phyloP scores from a whole-genome alignment of 2,888 invertebrate genomes.

The Graphium colonna region DNA sequence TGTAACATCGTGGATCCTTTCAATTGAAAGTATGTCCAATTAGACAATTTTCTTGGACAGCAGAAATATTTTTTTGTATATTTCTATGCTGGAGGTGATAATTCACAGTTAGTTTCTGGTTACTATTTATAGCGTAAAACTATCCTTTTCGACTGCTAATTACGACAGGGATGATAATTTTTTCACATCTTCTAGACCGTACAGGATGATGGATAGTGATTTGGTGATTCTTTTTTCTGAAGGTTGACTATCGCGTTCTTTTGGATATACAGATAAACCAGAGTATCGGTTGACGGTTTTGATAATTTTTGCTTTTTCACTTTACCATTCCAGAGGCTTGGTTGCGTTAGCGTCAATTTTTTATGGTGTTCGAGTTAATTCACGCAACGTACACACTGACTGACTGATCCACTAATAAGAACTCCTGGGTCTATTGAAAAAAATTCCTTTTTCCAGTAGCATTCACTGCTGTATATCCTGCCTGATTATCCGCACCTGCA shows the following conservation, averaged over 20 bases:
- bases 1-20: constrained; percentile 26
- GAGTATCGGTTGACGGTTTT: background rate
- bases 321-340: background rate
- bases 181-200: constrained; percentile 16
- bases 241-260: background rate
- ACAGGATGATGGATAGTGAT: constrained; percentile 13
- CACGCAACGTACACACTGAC: no score
- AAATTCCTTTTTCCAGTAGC: constrained; percentile 1
- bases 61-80: no score
- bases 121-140: constrained; percentile 1
- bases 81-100: no score
- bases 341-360: no score
- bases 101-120: background rate
- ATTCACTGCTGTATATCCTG: background rate
- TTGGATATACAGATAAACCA: no score
- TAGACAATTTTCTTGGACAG: constrained; percentile 19
- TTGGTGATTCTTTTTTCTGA: background rate
- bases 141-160: no score
- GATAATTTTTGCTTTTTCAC: background rate
- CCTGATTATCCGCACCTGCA: background rate
- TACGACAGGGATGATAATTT: constrained; percentile 14
- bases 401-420: no score
- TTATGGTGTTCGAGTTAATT: no score
- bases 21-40: constrained; percentile 32
- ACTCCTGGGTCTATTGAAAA: constrained; percentile 1